phyloP scores from a whole-genome alignment of 2,797 vertebrate species.

The Pseudochirops corinnae region DNA sequence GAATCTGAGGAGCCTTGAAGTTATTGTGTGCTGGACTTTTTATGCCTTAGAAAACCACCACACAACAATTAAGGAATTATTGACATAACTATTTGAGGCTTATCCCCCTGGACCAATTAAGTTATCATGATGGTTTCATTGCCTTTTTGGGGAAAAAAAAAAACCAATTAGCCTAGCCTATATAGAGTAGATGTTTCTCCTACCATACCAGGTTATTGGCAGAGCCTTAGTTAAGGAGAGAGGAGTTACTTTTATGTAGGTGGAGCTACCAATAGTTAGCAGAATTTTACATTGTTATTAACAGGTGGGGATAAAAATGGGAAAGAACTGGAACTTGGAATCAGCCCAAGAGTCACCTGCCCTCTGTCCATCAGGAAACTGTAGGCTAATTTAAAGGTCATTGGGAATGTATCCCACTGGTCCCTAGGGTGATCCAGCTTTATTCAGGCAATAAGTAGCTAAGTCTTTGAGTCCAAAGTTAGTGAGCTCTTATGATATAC shows the following conservation, averaged over 20 bases:
- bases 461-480: background rate
- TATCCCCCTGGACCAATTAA: too few relatives aligned
- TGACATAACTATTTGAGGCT: too few relatives aligned
- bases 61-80: too few relatives aligned
- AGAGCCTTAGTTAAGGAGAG: background rate
- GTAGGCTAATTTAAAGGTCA: background rate
- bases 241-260: background rate
- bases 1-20: background rate
- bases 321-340: background rate
- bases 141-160: background rate
- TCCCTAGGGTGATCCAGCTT: background rate
- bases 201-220: background rate
- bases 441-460: background rate
- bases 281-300: background rate
- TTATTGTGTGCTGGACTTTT: background rate
- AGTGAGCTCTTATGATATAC: background rate
- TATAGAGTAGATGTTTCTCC: background rate
- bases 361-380: background rate
- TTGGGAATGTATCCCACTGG: background rate
- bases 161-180: background rate
- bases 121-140: background rate
- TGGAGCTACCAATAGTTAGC: background rate
- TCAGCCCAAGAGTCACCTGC: background rate
- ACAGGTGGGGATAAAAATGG: background rate
- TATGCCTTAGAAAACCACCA: too few relatives aligned